Percentiles rank a stretch among this genome's conserved stretches.
Conservation (phyloP, 2,797 vertebrate species). For the Hephaestus fuliginosus region DNA sequence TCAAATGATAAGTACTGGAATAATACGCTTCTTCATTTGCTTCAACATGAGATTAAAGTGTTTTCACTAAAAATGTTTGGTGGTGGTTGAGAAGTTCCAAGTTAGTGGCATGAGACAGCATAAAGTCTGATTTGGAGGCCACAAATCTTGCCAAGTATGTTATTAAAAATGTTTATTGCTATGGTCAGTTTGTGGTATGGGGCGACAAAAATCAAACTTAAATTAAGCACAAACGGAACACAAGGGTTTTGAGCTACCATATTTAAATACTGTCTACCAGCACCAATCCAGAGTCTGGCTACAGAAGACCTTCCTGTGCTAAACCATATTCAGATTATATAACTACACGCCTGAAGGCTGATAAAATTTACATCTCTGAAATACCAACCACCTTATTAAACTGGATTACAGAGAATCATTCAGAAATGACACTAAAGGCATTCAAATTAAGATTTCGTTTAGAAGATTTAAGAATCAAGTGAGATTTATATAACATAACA, state of each 20-base stretch:
- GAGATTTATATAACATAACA: neutral
- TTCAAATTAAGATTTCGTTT: too few relatives aligned
- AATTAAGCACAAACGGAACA: neutral
- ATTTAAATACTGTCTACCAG: neutral
- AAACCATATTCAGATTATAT: neutral
- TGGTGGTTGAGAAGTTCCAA: constrained; percentile 9
- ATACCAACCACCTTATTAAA: neutral
- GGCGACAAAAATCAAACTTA: neutral
- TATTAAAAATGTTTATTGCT: neutral
- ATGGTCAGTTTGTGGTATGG: neutral
- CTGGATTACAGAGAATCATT: constrained; percentile 1
- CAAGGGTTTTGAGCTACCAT: neutral
- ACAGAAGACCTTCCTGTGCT: neutral
- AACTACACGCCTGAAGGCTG: neutral
- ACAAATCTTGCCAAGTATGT: neutral
- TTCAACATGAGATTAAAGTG: neutral
- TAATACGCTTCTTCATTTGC: neutral
- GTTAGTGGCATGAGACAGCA: neutral
- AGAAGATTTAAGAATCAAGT: too few relatives aligned
- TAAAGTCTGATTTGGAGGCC: neutral
- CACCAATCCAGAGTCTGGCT: neutral
- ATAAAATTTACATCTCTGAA: neutral
- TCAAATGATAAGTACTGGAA: neutral
- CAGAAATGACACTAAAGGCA: neutral
- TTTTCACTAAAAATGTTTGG: neutral